These are phyloP conservation scores for Ptychochromis oligacanthus DNA, from an alignment of 2,113 vertebrate genomes.

Conservation along the genomic window DNA sequence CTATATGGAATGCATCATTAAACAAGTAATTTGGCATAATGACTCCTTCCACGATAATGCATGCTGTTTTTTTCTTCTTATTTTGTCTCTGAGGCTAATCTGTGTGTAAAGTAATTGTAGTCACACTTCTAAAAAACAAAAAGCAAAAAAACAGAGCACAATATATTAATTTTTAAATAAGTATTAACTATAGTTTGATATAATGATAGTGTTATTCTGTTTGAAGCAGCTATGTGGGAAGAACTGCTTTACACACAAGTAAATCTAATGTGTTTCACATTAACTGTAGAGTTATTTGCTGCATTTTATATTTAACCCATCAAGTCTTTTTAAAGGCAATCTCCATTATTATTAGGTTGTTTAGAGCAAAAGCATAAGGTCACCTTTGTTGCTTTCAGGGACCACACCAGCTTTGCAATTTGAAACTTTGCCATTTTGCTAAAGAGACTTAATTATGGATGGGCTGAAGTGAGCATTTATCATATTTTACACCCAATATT, in stretches of 20 bases:
- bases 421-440: conserved; percentile 66
- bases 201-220: conserved; percentile 15
- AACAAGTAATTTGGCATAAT: conserved; percentile 49
- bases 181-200: neutral
- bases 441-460: conserved; percentile 75
- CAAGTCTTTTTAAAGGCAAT: conserved; percentile 57
- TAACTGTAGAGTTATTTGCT: conserved; percentile 10
- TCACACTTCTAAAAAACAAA: conserved; percentile 54
- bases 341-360: conserved; percentile 61
- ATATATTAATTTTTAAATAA: conserved; percentile 28
- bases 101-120: conserved; percentile 42
- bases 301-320: conserved; percentile 46
- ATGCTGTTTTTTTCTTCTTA: conserved; percentile 19
- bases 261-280: conserved; percentile 11
- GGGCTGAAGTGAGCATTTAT: conserved; percentile 74
- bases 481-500: conserved; percentile 79
- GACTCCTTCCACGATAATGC: conserved; percentile 41
- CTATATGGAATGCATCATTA: conserved; percentile 44
- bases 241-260: neutral
- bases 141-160: conserved; percentile 44
- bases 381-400: conserved; percentile 66
- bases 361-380: conserved; percentile 68
- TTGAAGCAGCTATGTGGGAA: conserved; percentile 10
- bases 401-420: conserved; percentile 48
- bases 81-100: conserved; percentile 27